Percentiles rank a stretch among this genome's conserved stretches.
phyloP scores from a whole-genome alignment of 2,113 vertebrate species.

The Bungarus multicinctus region DNA sequence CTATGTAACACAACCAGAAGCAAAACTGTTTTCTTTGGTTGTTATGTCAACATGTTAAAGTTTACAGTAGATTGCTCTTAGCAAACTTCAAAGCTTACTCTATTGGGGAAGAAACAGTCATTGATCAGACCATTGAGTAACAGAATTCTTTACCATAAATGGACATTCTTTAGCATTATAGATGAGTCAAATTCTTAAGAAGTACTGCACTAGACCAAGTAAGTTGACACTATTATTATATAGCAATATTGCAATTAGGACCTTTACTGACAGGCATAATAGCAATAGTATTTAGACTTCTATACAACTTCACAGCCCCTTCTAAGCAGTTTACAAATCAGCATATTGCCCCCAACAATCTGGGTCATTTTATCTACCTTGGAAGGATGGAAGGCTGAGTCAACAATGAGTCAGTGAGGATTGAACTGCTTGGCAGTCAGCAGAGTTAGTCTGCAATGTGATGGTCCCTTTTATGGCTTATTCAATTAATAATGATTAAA shows the following conservation, averaged over 20 bases:
- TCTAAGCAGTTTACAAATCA: too few species aligned
- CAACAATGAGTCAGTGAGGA: too few species aligned
- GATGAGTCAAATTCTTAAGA: constrained; percentile 1
- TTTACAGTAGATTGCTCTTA: not conserved
- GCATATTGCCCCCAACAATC: too few species aligned
- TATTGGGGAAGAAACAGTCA: not conserved
- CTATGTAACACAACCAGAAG: not conserved
- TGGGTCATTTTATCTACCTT: too few species aligned
- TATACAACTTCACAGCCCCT: too few species aligned
- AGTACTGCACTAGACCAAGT: not conserved
- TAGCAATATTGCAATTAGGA: not conserved
- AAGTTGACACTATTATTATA: not conserved
- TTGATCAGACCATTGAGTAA: constrained; percentile 5
- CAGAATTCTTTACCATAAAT: constrained; percentile 26
- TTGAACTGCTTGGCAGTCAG: too few species aligned
- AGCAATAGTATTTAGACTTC: too few species aligned
- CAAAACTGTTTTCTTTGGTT: not conserved
- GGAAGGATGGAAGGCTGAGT: too few species aligned
- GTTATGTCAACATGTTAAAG: not conserved
- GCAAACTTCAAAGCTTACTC: not conserved
- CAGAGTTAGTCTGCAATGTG: too few species aligned
- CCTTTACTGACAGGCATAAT: not conserved
- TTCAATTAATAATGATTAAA: not conserved
- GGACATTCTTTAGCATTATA: not conserved
- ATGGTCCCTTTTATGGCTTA: not conserved